phyloP scores from a whole-genome alignment of 2,797 vertebrate genomes.

The Neostethus bicornis region DNA sequence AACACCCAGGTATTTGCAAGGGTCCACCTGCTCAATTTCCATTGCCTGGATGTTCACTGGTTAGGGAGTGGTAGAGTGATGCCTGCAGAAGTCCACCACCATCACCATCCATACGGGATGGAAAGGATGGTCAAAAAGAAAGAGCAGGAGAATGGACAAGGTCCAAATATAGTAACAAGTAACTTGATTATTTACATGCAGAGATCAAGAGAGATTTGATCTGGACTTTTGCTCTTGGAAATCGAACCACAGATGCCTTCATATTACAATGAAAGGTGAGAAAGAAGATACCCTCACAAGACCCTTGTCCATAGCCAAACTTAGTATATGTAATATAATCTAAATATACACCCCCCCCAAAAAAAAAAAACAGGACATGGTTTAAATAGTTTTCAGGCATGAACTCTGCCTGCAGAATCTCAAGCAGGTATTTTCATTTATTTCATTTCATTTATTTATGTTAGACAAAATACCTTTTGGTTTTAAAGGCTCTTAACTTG shows the following conservation, averaged over 20 bases:
- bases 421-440: too few species aligned
- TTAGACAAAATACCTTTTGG: too few species aligned
- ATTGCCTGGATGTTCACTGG: constrained; percentile 24
- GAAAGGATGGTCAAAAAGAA: constrained; percentile 83
- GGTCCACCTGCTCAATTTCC: constrained; percentile 7
- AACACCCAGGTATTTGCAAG: too few species aligned
- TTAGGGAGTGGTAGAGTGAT: constrained; percentile 83
- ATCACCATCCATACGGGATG: constrained; percentile 63
- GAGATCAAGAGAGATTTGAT: constrained; percentile 51
- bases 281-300: background rate
- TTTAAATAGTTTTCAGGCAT: too few species aligned
- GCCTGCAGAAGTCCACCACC: too few species aligned
- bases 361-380: too few species aligned
- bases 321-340: too few species aligned
- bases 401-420: background rate
- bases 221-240: too few species aligned
- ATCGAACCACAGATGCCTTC: background rate
- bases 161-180: constrained; percentile 52
- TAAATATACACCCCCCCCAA: too few species aligned
- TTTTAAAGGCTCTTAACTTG: background rate
- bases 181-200: constrained; percentile 54
- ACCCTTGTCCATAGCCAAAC: background rate
- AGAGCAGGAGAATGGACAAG: constrained; percentile 86
- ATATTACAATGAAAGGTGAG: background rate
- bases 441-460: too few species aligned